Percentiles rank a stretch among this genome's conserved stretches.
Conservation (phyloP, 2,888 invertebrate genomes). For the Sericinus montela region DNA sequence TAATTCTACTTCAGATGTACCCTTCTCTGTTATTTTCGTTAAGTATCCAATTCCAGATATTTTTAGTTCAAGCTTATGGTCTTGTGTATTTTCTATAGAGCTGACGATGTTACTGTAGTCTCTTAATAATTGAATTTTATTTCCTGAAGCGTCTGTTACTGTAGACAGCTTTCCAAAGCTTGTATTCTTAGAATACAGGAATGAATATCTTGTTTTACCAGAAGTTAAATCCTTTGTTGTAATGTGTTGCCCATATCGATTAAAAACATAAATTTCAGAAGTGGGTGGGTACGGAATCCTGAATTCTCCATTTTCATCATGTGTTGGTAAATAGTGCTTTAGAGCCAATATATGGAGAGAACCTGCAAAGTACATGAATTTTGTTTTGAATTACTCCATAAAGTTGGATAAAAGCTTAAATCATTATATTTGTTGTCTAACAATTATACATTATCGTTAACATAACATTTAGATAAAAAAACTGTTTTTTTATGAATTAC, state of each 20-base stretch:
- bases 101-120: conserved; percentile 96
- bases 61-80: conserved; percentile 93
- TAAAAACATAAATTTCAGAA: conserved; percentile 96
- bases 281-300: conserved; percentile 96
- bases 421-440: no score
- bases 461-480: no score
- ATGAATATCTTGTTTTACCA: conserved; percentile 96
- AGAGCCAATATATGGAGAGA: conserved; percentile 90
- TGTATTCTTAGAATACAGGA: conserved; percentile 97
- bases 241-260: conserved; percentile 97
- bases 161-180: conserved; percentile 96
- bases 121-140: conserved; percentile 93
- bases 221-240: conserved; percentile 96
- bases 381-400: no score
- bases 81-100: conserved; percentile 96
- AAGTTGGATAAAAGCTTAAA: no score
- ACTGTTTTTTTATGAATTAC: conserved; percentile 42
- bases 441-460: no score
- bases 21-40: conserved; percentile 92
- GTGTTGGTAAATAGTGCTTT: conserved; percentile 91
- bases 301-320: conserved; percentile 94
- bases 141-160: conserved; percentile 95
- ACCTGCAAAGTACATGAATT: conserved; percentile 56
- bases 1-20: conserved; percentile 91
- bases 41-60: conserved; percentile 96